Conservation (phyloP, 2,797 vertebrate genomes). For the Morus bassanus region DNA sequence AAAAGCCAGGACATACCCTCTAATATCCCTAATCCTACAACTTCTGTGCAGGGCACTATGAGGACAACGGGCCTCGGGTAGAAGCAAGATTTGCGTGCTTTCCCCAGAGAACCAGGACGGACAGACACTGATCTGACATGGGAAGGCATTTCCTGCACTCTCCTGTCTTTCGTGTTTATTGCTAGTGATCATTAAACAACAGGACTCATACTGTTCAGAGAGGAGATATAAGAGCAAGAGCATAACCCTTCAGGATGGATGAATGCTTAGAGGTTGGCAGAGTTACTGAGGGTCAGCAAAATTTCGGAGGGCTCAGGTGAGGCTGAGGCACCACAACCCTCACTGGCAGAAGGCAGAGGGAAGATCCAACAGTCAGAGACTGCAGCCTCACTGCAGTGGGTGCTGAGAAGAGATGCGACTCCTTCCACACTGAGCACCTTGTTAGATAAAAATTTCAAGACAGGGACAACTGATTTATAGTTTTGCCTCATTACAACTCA, state of each 20-base stretch:
- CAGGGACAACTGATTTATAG: background rate
- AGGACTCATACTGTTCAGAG: background rate
- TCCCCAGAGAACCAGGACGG: background rate
- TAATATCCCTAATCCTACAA: background rate
- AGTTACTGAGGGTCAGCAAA: background rate
- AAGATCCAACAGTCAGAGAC: background rate
- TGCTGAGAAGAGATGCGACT: background rate
- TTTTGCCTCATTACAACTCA: background rate
- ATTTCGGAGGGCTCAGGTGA: background rate
- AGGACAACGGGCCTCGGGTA: too few species aligned
- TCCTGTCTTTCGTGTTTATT: background rate
- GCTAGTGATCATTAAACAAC: background rate
- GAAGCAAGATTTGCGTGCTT: background rate
- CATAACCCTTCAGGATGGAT: background rate
- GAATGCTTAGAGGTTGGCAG: background rate
- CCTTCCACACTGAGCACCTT: background rate
- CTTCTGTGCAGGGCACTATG: background rate
- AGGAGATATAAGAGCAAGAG: background rate
- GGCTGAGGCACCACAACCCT: background rate
- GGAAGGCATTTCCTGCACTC: background rate
- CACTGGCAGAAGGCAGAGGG: background rate
- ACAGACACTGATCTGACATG: background rate
- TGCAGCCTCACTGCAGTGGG: background rate
- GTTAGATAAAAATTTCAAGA: background rate
- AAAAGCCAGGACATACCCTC: background rate